Conservation (phyloP, 2,888 invertebrate genomes). For the Trachelus stipa region DNA sequence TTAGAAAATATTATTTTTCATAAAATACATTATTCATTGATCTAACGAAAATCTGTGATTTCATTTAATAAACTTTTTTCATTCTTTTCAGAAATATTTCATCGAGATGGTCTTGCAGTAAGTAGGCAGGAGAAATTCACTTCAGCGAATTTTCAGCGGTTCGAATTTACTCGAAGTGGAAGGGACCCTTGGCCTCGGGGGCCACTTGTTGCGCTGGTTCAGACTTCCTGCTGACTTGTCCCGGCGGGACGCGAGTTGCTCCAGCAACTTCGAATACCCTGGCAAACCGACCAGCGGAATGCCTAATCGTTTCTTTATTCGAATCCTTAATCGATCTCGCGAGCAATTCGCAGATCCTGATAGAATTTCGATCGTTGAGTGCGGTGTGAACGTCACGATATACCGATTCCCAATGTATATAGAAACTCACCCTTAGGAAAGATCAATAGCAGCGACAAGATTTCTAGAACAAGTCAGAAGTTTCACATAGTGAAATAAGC, state of each 20-base stretch:
- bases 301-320: slow-evolving; percentile 57
- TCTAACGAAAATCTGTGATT: neutral
- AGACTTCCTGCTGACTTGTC: slow-evolving; percentile 55
- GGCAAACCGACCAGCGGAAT: slow-evolving; percentile 49
- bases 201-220: slow-evolving; percentile 60
- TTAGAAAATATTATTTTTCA: neutral
- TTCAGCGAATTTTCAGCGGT: neutral
- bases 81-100: neutral
- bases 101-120: neutral
- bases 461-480: neutral
- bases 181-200: slow-evolving; percentile 52
- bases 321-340: slow-evolving; percentile 26
- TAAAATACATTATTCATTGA: neutral
- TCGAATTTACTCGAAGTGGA: slow-evolving; percentile 46
- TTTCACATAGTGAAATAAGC: neutral
- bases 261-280: slow-evolving; percentile 56
- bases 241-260: slow-evolving; percentile 51
- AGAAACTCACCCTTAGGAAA: neutral
- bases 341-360: slow-evolving; percentile 8
- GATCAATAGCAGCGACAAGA: neutral
- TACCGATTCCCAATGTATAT: slow-evolving; percentile 37
- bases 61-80: neutral
- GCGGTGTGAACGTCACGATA: slow-evolving; percentile 40
- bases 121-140: neutral
- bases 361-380: slow-evolving; percentile 18